A percentile compares a stretch with the other conserved stretches of the same genome.
These are phyloP conservation scores for Rhynchotus rufescens DNA, from an alignment of 2,797 vertebrate genomes.

Conservation along the genomic window DNA sequence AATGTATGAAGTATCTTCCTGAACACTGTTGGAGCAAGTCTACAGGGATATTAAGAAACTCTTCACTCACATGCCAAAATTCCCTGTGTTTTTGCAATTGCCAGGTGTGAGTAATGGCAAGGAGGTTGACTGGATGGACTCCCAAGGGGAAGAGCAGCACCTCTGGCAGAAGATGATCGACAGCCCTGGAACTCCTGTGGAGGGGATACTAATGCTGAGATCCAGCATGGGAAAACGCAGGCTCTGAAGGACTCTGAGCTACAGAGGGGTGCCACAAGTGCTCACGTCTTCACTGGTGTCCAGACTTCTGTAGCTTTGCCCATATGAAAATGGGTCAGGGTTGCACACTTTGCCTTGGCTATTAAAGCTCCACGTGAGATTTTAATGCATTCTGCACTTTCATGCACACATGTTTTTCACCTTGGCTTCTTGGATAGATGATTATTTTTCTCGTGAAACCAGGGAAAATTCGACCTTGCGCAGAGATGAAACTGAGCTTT, in stretches of 20 bases:
- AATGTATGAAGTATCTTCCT: not conserved
- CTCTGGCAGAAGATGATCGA: conserved; percentile 96
- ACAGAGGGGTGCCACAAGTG: not conserved
- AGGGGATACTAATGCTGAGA: conserved; percentile 93
- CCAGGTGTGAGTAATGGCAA: conserved; percentile 92
- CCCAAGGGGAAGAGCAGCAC: conserved; percentile 91
- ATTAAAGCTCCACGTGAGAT: not conserved
- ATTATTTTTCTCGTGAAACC: not conserved
- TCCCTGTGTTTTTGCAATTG: not conserved
- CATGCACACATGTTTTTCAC: not conserved
- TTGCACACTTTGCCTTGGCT: conserved; percentile 6
- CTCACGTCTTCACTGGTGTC: not conserved
- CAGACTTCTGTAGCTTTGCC: conserved; percentile 9
- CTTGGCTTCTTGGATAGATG: not conserved
- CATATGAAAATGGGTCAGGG: not conserved
- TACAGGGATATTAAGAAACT: not conserved
- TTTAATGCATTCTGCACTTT: conserved; percentile 61
- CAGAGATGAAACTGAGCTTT: not conserved
- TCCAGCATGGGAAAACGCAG: conserved; percentile 90
- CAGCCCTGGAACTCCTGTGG: conserved; percentile 89
- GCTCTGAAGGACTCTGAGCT: conserved; percentile 72
- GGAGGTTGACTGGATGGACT: conserved; percentile 96
- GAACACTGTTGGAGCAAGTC: fast-evolving
- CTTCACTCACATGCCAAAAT: not conserved
- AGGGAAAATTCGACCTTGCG: not conserved